Evolutionary conservation across 37 sponge, comb jelly and placozoan species (phyloP).

Genomic region (Chondrosia reniformis): DNA sequence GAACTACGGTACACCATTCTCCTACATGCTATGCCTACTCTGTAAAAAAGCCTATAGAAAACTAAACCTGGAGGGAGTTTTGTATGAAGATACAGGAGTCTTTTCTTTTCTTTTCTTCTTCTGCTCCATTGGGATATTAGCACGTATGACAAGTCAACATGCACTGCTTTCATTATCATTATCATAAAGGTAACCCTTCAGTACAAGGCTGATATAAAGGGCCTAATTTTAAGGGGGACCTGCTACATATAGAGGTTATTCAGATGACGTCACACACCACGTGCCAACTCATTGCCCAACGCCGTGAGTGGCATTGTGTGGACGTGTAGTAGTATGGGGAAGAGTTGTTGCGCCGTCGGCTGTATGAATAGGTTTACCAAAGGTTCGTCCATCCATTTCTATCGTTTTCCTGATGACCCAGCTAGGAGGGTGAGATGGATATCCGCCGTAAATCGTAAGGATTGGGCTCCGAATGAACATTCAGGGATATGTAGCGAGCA

Average conservation of each 20-base stretch:
- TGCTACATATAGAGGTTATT: constrained; percentile 17
- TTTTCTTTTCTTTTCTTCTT: too few relatives aligned
- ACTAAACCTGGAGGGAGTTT: too few relatives aligned
- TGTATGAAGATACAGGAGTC: too few relatives aligned
- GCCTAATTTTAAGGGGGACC: too few relatives aligned
- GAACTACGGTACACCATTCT: too few relatives aligned
- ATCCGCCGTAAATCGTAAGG: constrained; percentile 34
- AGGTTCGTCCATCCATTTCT: constrained; percentile 32
- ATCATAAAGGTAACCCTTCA: too few relatives aligned
- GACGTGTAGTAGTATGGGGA: constrained; percentile 26
- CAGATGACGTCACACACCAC: not conserved
- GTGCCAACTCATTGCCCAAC: not conserved
- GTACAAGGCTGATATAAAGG: too few relatives aligned
- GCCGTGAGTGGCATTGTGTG: not conserved
- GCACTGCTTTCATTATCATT: too few relatives aligned
- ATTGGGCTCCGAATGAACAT: constrained; percentile 43
- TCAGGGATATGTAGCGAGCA: constrained; percentile 49
- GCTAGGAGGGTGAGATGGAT: constrained; percentile 27
- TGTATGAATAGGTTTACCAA: constrained; percentile 26
- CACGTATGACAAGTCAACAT: too few relatives aligned
- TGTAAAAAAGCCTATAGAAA: too few relatives aligned
- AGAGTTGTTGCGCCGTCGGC: constrained; percentile 35
- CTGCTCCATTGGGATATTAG: too few relatives aligned
- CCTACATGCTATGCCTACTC: too few relatives aligned
- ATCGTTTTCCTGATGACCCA: constrained; percentile 35